Evolutionary conservation across 1,140 invertebrate species (phyloP).

Genomic region (Calephelis virginiensis): DNA sequence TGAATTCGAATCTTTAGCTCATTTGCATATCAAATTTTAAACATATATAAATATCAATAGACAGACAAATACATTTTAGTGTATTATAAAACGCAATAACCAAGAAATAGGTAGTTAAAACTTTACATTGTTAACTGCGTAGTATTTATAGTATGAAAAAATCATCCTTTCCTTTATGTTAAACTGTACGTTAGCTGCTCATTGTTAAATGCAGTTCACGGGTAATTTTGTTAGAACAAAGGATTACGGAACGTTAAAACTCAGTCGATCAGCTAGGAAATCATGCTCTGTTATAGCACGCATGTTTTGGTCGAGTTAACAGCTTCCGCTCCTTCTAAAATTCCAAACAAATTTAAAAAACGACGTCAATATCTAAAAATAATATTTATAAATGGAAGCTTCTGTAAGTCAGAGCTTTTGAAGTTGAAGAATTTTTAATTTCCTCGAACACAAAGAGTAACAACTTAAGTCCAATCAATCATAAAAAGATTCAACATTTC

Average conservation of each 20-base stretch:
- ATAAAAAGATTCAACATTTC: no score
- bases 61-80: no score
- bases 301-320: constrained; percentile 20
- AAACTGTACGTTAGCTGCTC: neutral
- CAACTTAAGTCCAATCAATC: no score
- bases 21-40: no score
- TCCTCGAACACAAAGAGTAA: no score
- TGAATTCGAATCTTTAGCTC: no score
- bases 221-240: constrained; percentile 13
- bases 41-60: no score
- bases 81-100: no score
- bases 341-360: constrained; percentile 2
- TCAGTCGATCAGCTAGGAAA: constrained; percentile 9
- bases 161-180: no score
- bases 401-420: constrained; percentile 3
- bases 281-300: constrained; percentile 15
- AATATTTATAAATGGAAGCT: constrained; percentile 10
- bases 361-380: constrained; percentile 11
- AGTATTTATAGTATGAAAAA: no score
- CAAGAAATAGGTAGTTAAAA: no score
- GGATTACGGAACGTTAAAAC: constrained; percentile 17
- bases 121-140: no score
- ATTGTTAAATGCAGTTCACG: neutral
- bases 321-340: constrained; percentile 23
- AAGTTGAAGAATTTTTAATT: neutral